These are phyloP conservation scores for Megathymus violae DNA, from an alignment of 1,140 invertebrate genomes.

Conservation along the genomic window DNA sequence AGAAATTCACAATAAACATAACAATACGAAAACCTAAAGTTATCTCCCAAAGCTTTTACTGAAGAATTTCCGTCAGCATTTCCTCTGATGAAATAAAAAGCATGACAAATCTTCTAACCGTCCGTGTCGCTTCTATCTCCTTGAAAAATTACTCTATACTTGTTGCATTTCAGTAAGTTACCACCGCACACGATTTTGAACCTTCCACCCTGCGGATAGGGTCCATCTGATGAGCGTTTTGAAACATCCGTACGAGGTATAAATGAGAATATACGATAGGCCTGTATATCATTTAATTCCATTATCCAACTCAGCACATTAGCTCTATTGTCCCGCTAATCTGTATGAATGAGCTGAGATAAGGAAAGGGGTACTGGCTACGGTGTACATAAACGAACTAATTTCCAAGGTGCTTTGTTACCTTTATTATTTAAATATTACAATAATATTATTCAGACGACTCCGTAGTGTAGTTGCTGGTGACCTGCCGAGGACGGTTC, in stretches of 20 bases:
- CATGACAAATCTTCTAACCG: slow-evolving; percentile 15
- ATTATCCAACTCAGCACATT: slow-evolving; percentile 26
- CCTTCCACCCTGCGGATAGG: slow-evolving; percentile 1
- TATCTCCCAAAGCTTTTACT: slow-evolving; percentile 28
- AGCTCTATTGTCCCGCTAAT: slow-evolving; percentile 37
- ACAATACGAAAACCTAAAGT: slow-evolving; percentile 41
- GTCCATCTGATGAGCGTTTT: not conserved
- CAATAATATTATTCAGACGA: no score
- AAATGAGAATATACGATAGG: slow-evolving; percentile 38
- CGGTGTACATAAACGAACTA: not conserved
- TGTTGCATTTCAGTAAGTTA: slow-evolving; percentile 8
- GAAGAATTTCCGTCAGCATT: slow-evolving; percentile 38
- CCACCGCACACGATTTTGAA: slow-evolving; percentile 14
- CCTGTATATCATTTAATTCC: slow-evolving; percentile 40
- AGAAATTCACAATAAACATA: not conserved
- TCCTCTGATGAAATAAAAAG: slow-evolving; percentile 7
- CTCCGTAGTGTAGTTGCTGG: no score
- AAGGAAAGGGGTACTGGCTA: slow-evolving; percentile 9
- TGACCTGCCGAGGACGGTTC: no score
- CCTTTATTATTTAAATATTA: no score
- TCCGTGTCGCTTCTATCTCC: slow-evolving; percentile 4
- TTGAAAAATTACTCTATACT: slow-evolving; percentile 12
- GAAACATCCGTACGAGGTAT: not conserved
- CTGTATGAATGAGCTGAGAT: slow-evolving; percentile 36
- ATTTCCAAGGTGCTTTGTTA: not conserved